Evolutionary conservation across 1,140 invertebrate genomes (phyloP), one percentile per base, ranked within the genome.

Genomic region (Eubasilissa regina): DNA sequence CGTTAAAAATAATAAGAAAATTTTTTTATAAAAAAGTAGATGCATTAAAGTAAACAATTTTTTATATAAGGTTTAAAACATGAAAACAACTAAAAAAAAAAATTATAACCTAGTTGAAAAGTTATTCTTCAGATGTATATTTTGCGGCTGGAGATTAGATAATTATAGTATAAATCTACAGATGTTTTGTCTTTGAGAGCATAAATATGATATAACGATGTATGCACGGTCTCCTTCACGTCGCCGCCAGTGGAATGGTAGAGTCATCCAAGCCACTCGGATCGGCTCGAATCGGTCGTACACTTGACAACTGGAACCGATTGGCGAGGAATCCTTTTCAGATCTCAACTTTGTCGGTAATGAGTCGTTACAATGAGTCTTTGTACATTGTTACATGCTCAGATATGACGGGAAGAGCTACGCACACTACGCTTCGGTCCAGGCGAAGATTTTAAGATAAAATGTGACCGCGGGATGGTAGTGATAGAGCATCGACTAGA

Each of bases 281-380:
- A 58, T 35, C 51, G 48, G 13, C 47, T 53, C 13, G 68, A 53
- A 47, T 75, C 47, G 55, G 25, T 68, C 70, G 73, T 66, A 74
- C 55, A 74, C 56, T 74, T 82, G 81, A 82, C 81, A 82, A 77
- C 77, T 82, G 81, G 81, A 82, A 82, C 81, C 77, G 78, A 82
- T 82, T 78, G 78, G 74, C 77, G 78, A 82, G 56, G 78, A 82
- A 82, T 82, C 75, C 78, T 64, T 79, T 82, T 82, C 74, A 82
- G 66, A 25, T 76, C 77, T 21, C 44, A 44, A 25, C 66, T 75
- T 72, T 64, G 66, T 53, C 58, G 77, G 77, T 79, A 82, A 82
- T 77, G 81, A 82, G 81, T 66, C 75, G 55, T 80, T 66, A 82
- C 81, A 79, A 79, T 77, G 75, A 79, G 55, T 68, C 81, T 77